Conservation (phyloP, 2,113 vertebrate genomes). For the Murina feae region DNA sequence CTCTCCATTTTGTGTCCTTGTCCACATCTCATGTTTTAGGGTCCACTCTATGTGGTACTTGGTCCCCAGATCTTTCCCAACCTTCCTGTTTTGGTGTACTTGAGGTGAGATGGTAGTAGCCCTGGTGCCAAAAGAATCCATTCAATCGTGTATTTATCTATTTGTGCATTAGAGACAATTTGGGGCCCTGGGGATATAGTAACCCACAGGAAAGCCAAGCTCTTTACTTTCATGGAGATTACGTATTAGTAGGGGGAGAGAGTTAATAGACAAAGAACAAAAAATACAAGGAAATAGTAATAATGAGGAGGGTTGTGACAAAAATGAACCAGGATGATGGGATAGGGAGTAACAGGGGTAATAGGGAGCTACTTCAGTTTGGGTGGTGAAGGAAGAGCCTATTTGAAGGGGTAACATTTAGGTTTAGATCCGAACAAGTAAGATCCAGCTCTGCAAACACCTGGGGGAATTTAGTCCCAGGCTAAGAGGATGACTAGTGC, state of each 20-base stretch:
- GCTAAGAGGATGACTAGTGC: neutral
- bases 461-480: neutral
- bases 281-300: neutral
- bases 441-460: neutral
- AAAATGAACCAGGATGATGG: neutral
- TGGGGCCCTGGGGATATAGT: too few species aligned
- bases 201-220: neutral
- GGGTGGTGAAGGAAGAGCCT: neutral
- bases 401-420: neutral
- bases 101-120: neutral
- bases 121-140: too few species aligned
- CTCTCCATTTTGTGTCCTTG: neutral
- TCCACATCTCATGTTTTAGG: neutral
- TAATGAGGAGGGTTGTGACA: neutral
- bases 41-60: neutral
- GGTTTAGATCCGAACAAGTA: neutral
- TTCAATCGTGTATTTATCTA: neutral
- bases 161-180: neutral
- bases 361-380: neutral
- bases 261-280: neutral
- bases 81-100: neutral
- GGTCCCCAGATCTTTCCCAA: too few species aligned
- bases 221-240: neutral
- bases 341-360: accelerated
- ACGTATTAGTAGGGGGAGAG: neutral